Evolutionary conservation across 2,888 invertebrate genomes (phyloP).

Genomic region (Scaptomyza reducta): DNA sequence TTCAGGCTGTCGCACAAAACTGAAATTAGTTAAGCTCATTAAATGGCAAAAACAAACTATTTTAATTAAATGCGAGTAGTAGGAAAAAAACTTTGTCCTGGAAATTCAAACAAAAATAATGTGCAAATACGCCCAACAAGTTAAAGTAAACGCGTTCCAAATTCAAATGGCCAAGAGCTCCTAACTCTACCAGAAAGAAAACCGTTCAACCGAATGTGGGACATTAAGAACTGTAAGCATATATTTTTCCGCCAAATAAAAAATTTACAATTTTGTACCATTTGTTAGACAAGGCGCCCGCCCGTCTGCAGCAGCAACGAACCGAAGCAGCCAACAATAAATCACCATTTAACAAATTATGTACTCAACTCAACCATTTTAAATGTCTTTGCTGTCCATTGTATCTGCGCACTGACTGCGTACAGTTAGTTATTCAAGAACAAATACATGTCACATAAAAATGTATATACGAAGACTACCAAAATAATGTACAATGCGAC

Average conservation of each 20-base stretch:
- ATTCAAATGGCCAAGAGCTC: not conserved
- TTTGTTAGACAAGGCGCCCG: constrained; percentile 57
- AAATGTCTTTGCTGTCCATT: constrained; percentile 67
- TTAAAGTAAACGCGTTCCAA: constrained; percentile 18
- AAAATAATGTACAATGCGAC: constrained; percentile 13
- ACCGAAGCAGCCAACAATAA: constrained; percentile 60
- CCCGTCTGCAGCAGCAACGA: constrained; percentile 19
- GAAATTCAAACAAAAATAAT: constrained; percentile 15
- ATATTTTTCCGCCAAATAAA: constrained; percentile 36
- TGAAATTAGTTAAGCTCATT: constrained; percentile 65
- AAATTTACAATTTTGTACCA: constrained; percentile 66
- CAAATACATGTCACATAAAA: constrained; percentile 22
- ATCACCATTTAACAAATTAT: constrained; percentile 79
- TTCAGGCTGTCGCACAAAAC: constrained; percentile 40
- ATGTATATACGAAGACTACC: not conserved
- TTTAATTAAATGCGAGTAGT: constrained; percentile 54
- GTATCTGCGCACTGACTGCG: constrained; percentile 29
- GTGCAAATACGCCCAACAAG: constrained; percentile 27
- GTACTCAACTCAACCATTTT: constrained; percentile 72
- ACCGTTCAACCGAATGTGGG: constrained; percentile 26
- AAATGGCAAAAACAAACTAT: constrained; percentile 41
- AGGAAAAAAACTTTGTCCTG: constrained; percentile 6
- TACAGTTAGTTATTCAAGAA: constrained; percentile 32
- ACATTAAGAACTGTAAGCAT: constrained; percentile 51
- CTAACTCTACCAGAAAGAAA: constrained; percentile 1